phyloP scores from a whole-genome alignment of 2,888 invertebrate species.

The Pollenia angustigena region DNA sequence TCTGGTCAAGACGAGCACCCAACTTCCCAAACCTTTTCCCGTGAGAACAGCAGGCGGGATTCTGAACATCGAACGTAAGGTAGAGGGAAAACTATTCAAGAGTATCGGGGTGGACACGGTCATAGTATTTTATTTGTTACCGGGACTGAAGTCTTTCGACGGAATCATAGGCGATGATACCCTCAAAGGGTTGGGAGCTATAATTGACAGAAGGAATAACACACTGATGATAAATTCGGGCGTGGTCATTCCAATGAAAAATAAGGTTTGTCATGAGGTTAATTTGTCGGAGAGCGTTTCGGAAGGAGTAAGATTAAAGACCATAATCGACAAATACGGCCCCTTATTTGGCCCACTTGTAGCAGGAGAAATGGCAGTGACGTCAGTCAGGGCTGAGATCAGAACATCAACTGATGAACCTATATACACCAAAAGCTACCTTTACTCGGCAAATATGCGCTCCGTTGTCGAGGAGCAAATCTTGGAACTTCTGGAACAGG shows the following conservation, averaged over 20 bases:
- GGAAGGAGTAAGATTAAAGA: too few relatives aligned
- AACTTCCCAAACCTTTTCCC: too few relatives aligned
- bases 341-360: not conserved
- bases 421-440: too few relatives aligned
- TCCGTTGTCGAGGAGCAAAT: constrained; percentile 79
- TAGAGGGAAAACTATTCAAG: not conserved
- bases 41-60: too few relatives aligned
- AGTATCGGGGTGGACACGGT: not conserved
- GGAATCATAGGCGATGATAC: not conserved
- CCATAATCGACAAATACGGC: too few relatives aligned
- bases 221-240: too few relatives aligned
- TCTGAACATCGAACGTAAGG: not conserved
- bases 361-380: constrained; percentile 9
- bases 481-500: constrained; percentile 76
- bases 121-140: not conserved
- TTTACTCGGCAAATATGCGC: too few relatives aligned
- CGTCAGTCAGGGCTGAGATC: constrained; percentile 79
- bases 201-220: too few relatives aligned
- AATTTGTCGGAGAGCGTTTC: too few relatives aligned
- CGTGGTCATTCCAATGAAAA: too few relatives aligned
- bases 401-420: constrained; percentile 72
- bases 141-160: not conserved
- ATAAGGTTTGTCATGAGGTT: too few relatives aligned
- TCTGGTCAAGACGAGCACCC: too few relatives aligned
- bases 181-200: not conserved